Conservation (phyloP, 2,113 vertebrate species). For the Nannospalax galili region DNA sequence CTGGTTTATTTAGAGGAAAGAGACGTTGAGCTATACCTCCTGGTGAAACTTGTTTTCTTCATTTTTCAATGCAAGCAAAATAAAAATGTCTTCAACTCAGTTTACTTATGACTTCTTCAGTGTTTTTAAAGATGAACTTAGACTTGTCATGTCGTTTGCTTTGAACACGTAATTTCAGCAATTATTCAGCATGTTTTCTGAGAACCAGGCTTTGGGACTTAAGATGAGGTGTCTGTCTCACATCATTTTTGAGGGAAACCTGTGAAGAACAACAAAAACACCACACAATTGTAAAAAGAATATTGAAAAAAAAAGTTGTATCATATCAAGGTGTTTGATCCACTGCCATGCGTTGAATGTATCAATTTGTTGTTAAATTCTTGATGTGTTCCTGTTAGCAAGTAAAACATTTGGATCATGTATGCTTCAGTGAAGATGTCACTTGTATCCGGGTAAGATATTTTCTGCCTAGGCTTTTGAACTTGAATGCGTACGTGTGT, state of each 20-base stretch:
- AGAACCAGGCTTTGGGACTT: not conserved
- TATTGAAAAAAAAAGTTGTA: slow-evolving; percentile 16
- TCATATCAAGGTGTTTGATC: not conserved
- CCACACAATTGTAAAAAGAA: slow-evolving; percentile 1
- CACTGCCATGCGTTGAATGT: no score
- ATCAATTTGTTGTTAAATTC: slow-evolving; percentile 27
- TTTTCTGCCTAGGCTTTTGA: slow-evolving; percentile 40
- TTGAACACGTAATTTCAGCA: not conserved
- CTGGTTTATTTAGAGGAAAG: not conserved
- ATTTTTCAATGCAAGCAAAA: slow-evolving; percentile 26
- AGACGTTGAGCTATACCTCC: not conserved
- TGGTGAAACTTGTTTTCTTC: not conserved
- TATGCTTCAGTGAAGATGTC: slow-evolving; percentile 3
- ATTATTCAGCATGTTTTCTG: not conserved
- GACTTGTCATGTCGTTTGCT: not conserved
- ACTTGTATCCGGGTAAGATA: not conserved
- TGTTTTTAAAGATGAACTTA: slow-evolving; percentile 42
- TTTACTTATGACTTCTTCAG: not conserved
- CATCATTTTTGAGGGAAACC: slow-evolving; percentile 49
- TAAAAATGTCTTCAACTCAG: slow-evolving; percentile 7
- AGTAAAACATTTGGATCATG: not conserved
- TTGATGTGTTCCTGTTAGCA: not conserved
- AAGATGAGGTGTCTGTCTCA: not conserved
- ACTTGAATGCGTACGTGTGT: not conserved
- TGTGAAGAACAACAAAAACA: not conserved